These are phyloP conservation scores for Odontothrips loti DNA, from an alignment of 2,888 invertebrate genomes.

Conservation along the genomic window DNA sequence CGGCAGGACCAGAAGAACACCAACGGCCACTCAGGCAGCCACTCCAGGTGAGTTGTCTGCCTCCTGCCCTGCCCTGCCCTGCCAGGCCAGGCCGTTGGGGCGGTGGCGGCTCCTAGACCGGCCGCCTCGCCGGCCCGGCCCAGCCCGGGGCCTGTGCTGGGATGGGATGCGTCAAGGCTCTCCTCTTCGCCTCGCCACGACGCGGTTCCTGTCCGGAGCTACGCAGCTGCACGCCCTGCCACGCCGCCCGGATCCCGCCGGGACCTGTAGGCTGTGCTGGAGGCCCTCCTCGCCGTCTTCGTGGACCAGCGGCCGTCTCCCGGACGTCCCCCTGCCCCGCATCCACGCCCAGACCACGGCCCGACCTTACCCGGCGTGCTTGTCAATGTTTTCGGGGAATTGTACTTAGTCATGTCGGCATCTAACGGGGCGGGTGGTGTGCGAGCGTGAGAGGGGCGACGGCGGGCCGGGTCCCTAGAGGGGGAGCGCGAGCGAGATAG, in stretches of 20 bases:
- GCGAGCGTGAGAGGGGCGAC: background rate
- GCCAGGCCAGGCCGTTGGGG: background rate
- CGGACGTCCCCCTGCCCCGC: background rate
- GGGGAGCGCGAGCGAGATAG: background rate
- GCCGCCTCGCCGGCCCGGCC: background rate
- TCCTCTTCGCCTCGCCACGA: too few relatives aligned
- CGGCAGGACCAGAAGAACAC: slow-evolving; percentile 5
- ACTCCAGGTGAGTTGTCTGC: slow-evolving; percentile 9
- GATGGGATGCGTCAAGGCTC: too few relatives aligned
- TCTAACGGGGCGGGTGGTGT: background rate
- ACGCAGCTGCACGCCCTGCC: background rate
- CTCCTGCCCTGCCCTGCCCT: background rate
- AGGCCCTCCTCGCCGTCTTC: too few relatives aligned
- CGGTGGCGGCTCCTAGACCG: background rate
- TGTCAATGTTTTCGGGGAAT: background rate
- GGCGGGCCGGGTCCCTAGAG: background rate
- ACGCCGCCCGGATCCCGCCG: background rate
- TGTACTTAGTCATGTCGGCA: background rate
- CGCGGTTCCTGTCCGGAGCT: too few relatives aligned
- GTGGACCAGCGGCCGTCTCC: background rate
- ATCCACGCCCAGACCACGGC: background rate
- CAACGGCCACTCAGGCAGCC: background rate
- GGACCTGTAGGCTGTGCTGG: background rate
- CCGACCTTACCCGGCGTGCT: background rate
- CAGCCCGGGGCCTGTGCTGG: background rate